phyloP scores from a whole-genome alignment of 2,888 invertebrate species.

The Gymnosoma rotundatum region DNA sequence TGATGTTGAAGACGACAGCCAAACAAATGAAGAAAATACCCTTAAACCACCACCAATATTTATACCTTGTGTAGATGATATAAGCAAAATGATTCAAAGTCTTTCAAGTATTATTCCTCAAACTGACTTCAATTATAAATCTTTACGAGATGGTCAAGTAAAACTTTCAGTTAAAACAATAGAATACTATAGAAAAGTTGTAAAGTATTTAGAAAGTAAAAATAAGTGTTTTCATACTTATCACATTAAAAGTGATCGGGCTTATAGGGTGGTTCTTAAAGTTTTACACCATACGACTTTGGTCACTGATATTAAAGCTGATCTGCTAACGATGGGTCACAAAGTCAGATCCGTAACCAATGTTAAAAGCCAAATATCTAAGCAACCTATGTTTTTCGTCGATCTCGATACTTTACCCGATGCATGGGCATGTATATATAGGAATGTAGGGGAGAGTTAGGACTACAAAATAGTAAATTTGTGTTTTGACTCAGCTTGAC shows the following conservation, averaged over 20 bases:
- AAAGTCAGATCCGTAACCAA: constrained; percentile 23
- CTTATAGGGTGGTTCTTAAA: constrained; percentile 28
- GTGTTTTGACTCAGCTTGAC: too few species aligned
- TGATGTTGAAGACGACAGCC: not conserved
- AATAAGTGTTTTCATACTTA: constrained; percentile 24
- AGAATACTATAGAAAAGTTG: not conserved
- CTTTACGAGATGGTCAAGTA: constrained; percentile 11
- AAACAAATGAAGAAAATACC: not conserved
- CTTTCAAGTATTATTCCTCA: not conserved
- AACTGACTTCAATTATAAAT: constrained; percentile 11
- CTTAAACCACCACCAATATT: constrained; percentile 20
- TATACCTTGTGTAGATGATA: constrained; percentile 28
- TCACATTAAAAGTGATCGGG: constrained; percentile 11
- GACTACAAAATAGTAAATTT: too few species aligned
- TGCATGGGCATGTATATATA: too few species aligned
- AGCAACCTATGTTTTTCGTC: constrained; percentile 7
- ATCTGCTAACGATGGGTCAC: too few species aligned
- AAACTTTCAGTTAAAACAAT: constrained; percentile 17
- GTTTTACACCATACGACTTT: constrained; percentile 21
- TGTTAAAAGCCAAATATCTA: constrained; percentile 30
- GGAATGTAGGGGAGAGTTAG: too few species aligned
- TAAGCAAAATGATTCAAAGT: constrained; percentile 20
- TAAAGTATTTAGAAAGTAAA: constrained; percentile 11
- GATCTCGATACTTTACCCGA: not conserved
- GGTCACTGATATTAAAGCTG: too few species aligned